A percentile compares a stretch with the other conserved stretches of the same genome.
phyloP scores from a whole-genome alignment of 2,797 vertebrate species.

The Limnodromus scolopaceus region DNA sequence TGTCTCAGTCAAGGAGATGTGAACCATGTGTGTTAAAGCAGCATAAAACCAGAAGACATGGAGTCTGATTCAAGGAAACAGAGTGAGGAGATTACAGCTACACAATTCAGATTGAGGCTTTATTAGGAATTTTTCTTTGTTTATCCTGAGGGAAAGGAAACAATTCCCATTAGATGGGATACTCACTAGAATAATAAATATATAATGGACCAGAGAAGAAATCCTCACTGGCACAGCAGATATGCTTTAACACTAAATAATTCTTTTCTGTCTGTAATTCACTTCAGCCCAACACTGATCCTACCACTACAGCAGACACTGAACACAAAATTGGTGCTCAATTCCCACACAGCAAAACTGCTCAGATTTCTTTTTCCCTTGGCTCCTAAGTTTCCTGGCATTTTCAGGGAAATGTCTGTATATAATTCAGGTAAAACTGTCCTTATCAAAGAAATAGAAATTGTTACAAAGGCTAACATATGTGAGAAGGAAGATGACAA shows the following conservation, averaged over 20 bases:
- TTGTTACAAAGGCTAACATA: rapidly evolving
- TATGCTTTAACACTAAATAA: neutral
- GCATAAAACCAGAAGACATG: neutral
- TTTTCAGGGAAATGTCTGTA: neutral
- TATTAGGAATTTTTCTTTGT: neutral
- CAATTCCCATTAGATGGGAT: neutral
- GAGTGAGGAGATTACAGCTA: neutral
- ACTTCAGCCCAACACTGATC: neutral
- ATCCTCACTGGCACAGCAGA: neutral
- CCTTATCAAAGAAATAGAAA: neutral
- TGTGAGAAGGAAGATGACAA: neutral
- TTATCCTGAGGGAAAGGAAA: neutral
- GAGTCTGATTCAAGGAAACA: neutral
- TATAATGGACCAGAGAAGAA: neutral
- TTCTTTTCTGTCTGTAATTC: neutral
- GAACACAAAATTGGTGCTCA: neutral
- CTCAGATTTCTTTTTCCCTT: neutral
- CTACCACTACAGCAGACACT: neutral
- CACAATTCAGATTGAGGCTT: neutral
- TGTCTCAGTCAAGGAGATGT: neutral
- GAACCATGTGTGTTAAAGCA: neutral
- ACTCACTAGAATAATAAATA: neutral
- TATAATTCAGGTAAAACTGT: neutral
- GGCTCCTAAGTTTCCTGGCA: neutral
- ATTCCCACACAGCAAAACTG: neutral